Evolutionary conservation across 1,140 invertebrate genomes (phyloP).

Genomic region (Scaptomyza graminum): DNA sequence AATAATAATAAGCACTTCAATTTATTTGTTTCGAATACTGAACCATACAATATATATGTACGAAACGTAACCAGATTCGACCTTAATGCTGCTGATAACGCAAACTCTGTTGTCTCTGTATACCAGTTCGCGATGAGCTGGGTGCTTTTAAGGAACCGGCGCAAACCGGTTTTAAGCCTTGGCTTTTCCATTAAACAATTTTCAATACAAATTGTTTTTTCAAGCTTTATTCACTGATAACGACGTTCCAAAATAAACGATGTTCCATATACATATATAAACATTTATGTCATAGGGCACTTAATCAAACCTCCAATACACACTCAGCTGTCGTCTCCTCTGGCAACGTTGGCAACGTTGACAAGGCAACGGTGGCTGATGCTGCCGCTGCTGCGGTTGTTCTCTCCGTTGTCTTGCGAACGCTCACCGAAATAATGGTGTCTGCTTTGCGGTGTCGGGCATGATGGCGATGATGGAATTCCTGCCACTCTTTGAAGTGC

Average conservation of each 20-base stretch:
- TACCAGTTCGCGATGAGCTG: slow-evolving; percentile 55
- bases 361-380: background rate
- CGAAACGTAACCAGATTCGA: slow-evolving; percentile 61
- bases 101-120: slow-evolving; percentile 39
- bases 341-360: background rate
- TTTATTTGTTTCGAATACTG: slow-evolving; percentile 48
- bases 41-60: slow-evolving; percentile 67
- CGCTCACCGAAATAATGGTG: slow-evolving; percentile 60
- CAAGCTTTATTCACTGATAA: slow-evolving; percentile 40
- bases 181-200: slow-evolving; percentile 25
- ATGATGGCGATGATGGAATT: slow-evolving; percentile 44
- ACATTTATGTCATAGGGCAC: slow-evolving; percentile 22
- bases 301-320: slow-evolving; percentile 32
- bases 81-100: slow-evolving; percentile 69
- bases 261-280: slow-evolving; percentile 1
- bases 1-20: slow-evolving; percentile 55
- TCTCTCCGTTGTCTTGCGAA: slow-evolving; percentile 63
- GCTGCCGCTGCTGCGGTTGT: slow-evolving; percentile 1
- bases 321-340: background rate
- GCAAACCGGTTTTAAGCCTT: slow-evolving; percentile 30
- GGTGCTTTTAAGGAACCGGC: slow-evolving; percentile 41
- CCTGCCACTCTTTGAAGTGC: slow-evolving; percentile 78
- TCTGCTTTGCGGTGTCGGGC: slow-evolving; percentile 38
- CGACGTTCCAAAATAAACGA: slow-evolving; percentile 29
- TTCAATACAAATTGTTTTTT: slow-evolving; percentile 63